phyloP scores from a whole-genome alignment of 2,797 vertebrate species.

The Chaetophractus vellerosus region DNA sequence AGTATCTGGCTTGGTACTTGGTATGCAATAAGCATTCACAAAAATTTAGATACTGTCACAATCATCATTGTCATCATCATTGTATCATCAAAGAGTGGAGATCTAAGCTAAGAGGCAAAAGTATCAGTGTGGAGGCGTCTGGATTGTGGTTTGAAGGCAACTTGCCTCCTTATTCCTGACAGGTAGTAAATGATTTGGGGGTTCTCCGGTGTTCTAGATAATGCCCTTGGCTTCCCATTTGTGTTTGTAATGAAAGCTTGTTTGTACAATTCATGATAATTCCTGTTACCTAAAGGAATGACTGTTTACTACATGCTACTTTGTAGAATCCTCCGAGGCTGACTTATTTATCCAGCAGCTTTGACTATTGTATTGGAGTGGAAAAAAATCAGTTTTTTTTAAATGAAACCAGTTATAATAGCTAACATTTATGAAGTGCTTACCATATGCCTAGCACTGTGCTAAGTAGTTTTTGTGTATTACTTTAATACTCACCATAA shows the following conservation, averaged over 20 bases:
- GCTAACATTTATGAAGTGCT: neutral
- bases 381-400: neutral
- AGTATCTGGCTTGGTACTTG: neutral
- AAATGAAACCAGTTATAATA: neutral
- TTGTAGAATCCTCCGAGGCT: neutral
- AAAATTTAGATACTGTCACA: neutral
- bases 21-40: neutral
- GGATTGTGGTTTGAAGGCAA: neutral
- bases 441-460: neutral
- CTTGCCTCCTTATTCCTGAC: neutral
- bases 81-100: neutral
- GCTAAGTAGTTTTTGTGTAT: neutral
- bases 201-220: neutral
- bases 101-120: neutral
- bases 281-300: neutral
- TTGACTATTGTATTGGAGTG: neutral
- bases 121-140: neutral
- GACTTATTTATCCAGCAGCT: neutral
- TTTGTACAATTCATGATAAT: neutral
- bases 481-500: neutral
- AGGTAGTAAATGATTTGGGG: neutral
- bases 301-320: neutral
- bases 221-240: neutral
- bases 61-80: accelerated
- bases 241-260: neutral